phyloP scores from a whole-genome alignment of 2,888 invertebrate species.

The Drosophila colorata region DNA sequence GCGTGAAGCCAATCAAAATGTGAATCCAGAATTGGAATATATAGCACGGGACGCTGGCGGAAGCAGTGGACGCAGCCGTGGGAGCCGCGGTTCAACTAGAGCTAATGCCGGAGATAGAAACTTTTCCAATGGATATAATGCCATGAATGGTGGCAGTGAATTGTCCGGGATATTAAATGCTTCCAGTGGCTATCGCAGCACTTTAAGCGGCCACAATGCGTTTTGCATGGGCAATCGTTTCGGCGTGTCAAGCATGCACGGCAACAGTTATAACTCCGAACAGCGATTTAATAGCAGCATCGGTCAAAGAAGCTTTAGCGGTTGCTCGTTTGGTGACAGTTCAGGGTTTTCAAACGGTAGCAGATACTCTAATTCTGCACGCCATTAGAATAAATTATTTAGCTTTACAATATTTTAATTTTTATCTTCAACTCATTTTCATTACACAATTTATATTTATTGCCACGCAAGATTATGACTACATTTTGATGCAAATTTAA shows the following conservation, averaged over 20 bases:
- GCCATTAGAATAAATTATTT: slow-evolving; percentile 27
- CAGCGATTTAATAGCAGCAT: background rate
- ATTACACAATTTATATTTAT: slow-evolving; percentile 36
- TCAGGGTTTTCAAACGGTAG: slow-evolving; percentile 44
- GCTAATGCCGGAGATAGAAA: slow-evolving; percentile 10
- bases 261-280: background rate
- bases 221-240: slow-evolving; percentile 32
- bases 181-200: slow-evolving; percentile 12
- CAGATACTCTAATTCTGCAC: slow-evolving; percentile 25
- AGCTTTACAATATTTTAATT: slow-evolving; percentile 1
- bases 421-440: slow-evolving; percentile 8
- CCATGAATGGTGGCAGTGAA: slow-evolving; percentile 6
- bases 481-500: slow-evolving; percentile 18
- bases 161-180: slow-evolving; percentile 17
- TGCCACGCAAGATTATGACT: slow-evolving; percentile 12
- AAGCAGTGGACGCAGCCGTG: slow-evolving; percentile 84
- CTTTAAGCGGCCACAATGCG: slow-evolving; percentile 2
- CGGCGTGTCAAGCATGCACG: background rate
- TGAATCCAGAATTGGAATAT: slow-evolving; percentile 93
- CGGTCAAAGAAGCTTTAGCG: slow-evolving; percentile 9
- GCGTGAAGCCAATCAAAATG: slow-evolving; percentile 94
- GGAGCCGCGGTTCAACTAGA: slow-evolving; percentile 45
- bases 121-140: slow-evolving; percentile 4
- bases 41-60: slow-evolving; percentile 88
- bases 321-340: slow-evolving; percentile 14